phyloP scores from a whole-genome alignment of 2,888 invertebrate genomes.

The Morinoia aosen region DNA sequence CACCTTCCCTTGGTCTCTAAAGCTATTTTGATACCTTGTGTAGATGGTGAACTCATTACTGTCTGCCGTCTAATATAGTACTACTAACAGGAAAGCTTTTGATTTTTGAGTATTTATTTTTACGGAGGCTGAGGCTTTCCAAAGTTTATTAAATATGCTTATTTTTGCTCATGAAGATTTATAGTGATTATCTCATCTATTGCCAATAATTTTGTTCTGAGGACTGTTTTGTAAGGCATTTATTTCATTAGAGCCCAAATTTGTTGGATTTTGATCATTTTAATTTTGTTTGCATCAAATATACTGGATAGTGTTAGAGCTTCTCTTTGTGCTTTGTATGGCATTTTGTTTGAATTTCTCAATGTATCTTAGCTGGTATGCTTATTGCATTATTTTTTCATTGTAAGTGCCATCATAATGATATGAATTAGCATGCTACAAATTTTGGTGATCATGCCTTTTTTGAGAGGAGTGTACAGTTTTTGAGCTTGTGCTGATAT shows the following conservation, averaged over 20 bases:
- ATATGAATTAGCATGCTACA: neutral
- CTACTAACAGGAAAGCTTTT: neutral
- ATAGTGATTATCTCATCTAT: neutral
- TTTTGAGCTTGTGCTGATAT: no score
- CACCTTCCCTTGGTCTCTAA: neutral
- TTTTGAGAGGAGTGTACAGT: neutral
- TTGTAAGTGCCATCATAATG: neutral
- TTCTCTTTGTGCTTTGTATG: neutral
- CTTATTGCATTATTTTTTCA: neutral
- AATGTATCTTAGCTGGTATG: neutral
- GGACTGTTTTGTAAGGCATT: neutral
- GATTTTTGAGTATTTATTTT: neutral
- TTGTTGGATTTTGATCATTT: neutral
- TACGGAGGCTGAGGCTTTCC: neutral
- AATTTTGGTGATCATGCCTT: neutral
- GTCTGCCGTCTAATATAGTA: neutral
- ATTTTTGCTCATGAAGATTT: neutral
- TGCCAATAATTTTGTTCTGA: neutral
- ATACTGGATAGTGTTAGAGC: neutral
- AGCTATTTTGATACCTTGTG: neutral
- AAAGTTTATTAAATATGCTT: neutral
- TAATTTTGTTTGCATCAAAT: neutral
- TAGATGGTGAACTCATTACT: neutral
- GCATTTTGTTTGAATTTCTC: neutral
- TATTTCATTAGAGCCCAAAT: neutral